A percentile compares a stretch with the other conserved stretches of the same genome.
These are phyloP conservation scores for Standfussiana lucernea DNA, from an alignment of 2,888 invertebrate genomes.

Conservation along the genomic window DNA sequence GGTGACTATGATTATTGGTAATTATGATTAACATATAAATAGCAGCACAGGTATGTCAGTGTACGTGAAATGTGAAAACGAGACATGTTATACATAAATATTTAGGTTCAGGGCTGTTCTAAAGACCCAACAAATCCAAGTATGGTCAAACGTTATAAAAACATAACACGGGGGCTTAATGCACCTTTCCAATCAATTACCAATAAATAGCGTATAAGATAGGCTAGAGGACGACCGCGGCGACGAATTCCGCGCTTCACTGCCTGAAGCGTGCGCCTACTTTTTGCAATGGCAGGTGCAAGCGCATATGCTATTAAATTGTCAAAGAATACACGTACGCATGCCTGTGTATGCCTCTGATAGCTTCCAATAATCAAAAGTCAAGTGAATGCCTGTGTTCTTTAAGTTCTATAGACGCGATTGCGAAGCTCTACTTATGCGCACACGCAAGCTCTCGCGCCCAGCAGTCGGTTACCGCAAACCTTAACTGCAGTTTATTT, in stretches of 20 bases:
- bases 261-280: constrained; percentile 89
- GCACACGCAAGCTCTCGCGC: constrained; percentile 58
- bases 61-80: constrained; percentile 64
- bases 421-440: constrained; percentile 51
- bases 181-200: constrained; percentile 90
- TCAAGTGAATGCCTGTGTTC: constrained; percentile 71
- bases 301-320: constrained; percentile 90
- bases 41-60: constrained; percentile 36
- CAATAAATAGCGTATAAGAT: constrained; percentile 89
- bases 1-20: too few relatives aligned
- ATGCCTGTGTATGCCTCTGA: constrained; percentile 80
- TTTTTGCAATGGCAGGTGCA: constrained; percentile 90
- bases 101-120: constrained; percentile 59
- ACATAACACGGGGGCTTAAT: constrained; percentile 78
- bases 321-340: constrained; percentile 87
- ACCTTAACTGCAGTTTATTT: constrained; percentile 74
- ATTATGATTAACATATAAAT: constrained; percentile 44
- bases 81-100: constrained; percentile 50
- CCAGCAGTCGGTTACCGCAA: constrained; percentile 76
- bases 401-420: constrained; percentile 58
- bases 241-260: constrained; percentile 89
- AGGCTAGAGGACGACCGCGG: constrained; percentile 83
- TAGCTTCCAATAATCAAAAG: constrained; percentile 86
- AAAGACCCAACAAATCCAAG: constrained; percentile 74
- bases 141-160: constrained; percentile 79